Evolutionary conservation across 2,113 vertebrate species (phyloP).

Genomic region (Ciconia maguari): DNA sequence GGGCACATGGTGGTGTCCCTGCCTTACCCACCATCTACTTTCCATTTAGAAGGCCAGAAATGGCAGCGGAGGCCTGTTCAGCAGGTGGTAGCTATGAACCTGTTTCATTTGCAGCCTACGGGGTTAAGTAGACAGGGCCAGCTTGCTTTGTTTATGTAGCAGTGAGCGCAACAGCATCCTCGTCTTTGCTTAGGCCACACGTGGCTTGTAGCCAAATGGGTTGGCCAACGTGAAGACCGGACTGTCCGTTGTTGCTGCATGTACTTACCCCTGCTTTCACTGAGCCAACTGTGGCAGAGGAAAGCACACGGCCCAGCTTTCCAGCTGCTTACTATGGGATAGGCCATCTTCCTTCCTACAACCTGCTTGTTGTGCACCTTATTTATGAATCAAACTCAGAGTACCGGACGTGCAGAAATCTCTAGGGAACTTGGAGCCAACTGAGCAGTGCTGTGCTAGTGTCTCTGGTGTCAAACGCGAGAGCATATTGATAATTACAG

Average conservation of each 20-base stretch:
- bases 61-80: not conserved
- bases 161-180: not conserved
- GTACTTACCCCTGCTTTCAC: not conserved
- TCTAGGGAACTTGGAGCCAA: not conserved
- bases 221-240: not conserved
- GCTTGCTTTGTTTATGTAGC: not conserved
- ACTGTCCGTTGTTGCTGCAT: not conserved
- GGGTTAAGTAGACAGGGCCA: not conserved
- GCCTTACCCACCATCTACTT: not conserved
- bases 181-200: not conserved
- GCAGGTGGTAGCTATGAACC: not conserved
- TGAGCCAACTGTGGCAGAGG: not conserved
- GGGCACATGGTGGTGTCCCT: not conserved
- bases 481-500: no score
- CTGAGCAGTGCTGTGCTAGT: fast-evolving
- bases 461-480: not conserved
- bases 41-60: not conserved
- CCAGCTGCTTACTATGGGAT: not conserved
- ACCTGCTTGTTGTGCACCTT: not conserved
- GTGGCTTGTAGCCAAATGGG: not conserved
- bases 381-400: not conserved
- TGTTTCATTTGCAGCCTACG: not conserved
- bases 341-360: not conserved
- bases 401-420: not conserved
- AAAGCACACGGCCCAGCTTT: not conserved